These are phyloP conservation scores for Ceratitis capitata DNA, from an alignment of 1,140 invertebrate species.

Conservation along the genomic window DNA sequence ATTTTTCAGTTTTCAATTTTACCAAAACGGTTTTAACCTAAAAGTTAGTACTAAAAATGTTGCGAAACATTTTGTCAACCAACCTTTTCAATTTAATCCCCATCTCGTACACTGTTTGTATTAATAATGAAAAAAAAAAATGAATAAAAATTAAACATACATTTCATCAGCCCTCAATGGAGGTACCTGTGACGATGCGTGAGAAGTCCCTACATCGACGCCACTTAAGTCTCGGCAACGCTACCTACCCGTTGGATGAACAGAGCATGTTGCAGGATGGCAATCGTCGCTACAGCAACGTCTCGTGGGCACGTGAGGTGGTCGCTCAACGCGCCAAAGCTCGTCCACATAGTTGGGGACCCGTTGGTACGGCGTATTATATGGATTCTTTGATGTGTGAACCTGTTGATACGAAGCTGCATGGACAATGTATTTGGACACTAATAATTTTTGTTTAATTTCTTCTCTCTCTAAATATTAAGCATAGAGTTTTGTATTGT, in stretches of 20 bases:
- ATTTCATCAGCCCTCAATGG: conserved; percentile 45
- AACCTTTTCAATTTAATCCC: not conserved
- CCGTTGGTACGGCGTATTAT: conserved; percentile 61
- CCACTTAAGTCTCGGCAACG: conserved; percentile 60
- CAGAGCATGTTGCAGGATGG: conserved; percentile 39
- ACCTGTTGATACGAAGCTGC: conserved; percentile 58
- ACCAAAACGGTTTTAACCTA: too few species aligned
- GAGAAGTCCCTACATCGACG: conserved; percentile 58
- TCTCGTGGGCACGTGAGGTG: conserved; percentile 52
- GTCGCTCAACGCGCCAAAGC: conserved; percentile 45
- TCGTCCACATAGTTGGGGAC: conserved; percentile 63
- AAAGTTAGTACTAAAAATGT: too few species aligned
- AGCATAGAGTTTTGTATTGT: not conserved
- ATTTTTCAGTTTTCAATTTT: too few species aligned
- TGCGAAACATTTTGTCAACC: not conserved
- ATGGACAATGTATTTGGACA: conserved; percentile 62
- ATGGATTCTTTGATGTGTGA: conserved; percentile 62
- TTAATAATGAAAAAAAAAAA: not conserved
- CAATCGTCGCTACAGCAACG: conserved; percentile 50
- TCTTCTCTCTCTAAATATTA: not conserved
- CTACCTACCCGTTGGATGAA: conserved; percentile 57
- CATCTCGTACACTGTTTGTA: not conserved
- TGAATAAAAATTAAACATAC: not conserved
- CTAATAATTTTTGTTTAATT: not conserved
- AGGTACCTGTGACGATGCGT: conserved; percentile 53